Evolutionary conservation across 2,888 invertebrate species (phyloP).

Genomic region (Mylabris sibirica): DNA sequence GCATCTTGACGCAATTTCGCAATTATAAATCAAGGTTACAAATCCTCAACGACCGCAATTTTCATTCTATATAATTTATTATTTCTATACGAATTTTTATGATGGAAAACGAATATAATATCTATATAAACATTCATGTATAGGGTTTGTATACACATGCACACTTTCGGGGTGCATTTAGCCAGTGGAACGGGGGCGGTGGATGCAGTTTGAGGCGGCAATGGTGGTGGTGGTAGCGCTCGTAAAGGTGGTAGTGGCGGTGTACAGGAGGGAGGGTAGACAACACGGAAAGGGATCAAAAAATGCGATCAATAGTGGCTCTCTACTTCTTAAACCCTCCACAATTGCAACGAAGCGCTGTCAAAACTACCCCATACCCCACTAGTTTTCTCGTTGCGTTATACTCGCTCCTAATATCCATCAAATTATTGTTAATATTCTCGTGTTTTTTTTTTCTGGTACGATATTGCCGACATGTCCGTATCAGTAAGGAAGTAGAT

Average conservation of each 20-base stretch:
- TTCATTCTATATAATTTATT: neutral
- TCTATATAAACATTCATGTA: neutral
- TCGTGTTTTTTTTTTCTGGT: neutral
- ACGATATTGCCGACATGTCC: neutral
- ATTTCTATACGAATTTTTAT: neutral
- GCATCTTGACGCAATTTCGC: constrained; percentile 52
- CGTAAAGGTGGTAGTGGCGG: constrained; percentile 35
- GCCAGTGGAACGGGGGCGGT: constrained; percentile 41
- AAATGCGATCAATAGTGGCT: constrained; percentile 63
- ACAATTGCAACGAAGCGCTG: constrained; percentile 62
- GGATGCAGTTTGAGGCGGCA: constrained; percentile 30
- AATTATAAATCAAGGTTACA: constrained; percentile 54
- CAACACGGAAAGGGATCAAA: constrained; percentile 61
- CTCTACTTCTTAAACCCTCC: constrained; percentile 62
- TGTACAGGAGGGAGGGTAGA: constrained; percentile 47
- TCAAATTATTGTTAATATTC: neutral
- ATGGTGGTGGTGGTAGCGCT: constrained; percentile 37
- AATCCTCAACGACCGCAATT: constrained; percentile 53
- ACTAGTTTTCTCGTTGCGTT: constrained; percentile 17
- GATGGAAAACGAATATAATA: neutral
- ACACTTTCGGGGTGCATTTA: constrained; percentile 52
- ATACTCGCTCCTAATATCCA: no score
- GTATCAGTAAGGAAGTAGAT: constrained; percentile 10
- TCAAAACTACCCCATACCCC: constrained; percentile 56
- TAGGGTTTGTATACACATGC: constrained; percentile 24